Percentiles rank a stretch among this genome's conserved stretches.
Evolutionary conservation across 2,113 vertebrate genomes (phyloP).

Genomic region (Chaetura pelagica): DNA sequence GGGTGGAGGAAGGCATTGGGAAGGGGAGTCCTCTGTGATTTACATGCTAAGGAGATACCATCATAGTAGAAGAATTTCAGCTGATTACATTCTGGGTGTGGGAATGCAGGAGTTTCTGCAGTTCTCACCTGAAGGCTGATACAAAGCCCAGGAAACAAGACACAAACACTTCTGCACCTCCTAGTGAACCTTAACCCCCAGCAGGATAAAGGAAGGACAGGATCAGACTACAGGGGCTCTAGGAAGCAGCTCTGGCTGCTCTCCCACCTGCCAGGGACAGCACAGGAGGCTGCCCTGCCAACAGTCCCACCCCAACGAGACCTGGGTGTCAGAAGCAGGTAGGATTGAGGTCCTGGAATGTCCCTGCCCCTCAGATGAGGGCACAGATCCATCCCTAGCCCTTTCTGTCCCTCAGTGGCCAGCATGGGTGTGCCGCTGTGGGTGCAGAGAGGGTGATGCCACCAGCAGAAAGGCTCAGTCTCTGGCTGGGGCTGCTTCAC

Average conservation of each 20-base stretch:
- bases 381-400: neutral
- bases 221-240: neutral
- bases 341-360: neutral
- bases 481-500: fast-evolving
- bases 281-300: neutral
- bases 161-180: neutral
- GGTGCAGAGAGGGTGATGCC: neutral
- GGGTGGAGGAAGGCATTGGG: no score
- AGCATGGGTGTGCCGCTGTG: fast-evolving
- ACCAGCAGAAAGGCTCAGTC: neutral
- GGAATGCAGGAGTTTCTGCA: conserved; percentile 50
- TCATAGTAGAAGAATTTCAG: conserved; percentile 55
- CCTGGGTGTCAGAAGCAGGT: neutral
- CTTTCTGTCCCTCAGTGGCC: neutral
- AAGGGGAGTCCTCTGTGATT: neutral
- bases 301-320: neutral
- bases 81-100: conserved; percentile 65
- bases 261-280: neutral
- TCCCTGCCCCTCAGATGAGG: neutral
- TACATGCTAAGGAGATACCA: conserved; percentile 45
- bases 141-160: conserved; percentile 13
- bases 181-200: neutral
- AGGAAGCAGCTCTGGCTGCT: neutral
- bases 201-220: neutral
- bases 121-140: conserved; percentile 46